Percentiles rank a stretch among this genome's conserved stretches.
Conservation (phyloP, 2,888 invertebrate genomes). For the Muscina levida region DNA sequence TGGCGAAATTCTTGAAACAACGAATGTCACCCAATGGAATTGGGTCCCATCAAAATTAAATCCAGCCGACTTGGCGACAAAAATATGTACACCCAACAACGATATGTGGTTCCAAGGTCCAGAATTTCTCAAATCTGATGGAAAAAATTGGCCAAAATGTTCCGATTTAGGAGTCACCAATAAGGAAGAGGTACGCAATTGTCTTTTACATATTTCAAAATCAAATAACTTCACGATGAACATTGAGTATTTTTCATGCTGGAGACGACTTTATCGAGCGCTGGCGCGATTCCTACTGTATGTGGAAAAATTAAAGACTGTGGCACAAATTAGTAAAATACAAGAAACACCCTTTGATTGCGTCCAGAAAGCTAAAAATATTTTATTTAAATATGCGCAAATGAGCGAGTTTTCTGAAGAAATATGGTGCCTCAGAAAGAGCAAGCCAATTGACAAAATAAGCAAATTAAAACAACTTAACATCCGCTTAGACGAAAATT, state of each 20-base stretch:
- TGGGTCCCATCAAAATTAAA: conserved; percentile 52
- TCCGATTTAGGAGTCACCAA: not conserved
- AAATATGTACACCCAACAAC: conserved; percentile 12
- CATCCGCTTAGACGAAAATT: conserved; percentile 41
- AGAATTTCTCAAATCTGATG: conserved; percentile 19
- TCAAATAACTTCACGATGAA: not conserved
- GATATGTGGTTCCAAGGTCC: conserved; percentile 23
- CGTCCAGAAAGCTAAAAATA: conserved; percentile 38
- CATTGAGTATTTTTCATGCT: not conserved
- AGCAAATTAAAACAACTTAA: conserved; percentile 37
- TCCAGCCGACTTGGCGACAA: conserved; percentile 57
- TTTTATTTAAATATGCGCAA: conserved; percentile 44
- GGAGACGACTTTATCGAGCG: conserved; percentile 12
- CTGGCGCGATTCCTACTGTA: conserved; percentile 46
- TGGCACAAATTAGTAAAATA: not conserved
- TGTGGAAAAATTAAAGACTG: conserved; percentile 33
- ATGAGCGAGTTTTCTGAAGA: conserved; percentile 43
- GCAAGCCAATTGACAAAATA: conserved; percentile 34
- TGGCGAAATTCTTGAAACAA: conserved; percentile 30
- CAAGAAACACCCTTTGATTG: conserved; percentile 39
- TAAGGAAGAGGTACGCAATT: not conserved
- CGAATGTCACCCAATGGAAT: conserved; percentile 33
- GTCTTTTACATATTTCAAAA: not conserved
- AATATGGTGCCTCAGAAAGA: conserved; percentile 36
- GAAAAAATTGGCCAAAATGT: not conserved